phyloP scores from a whole-genome alignment of 2,113 vertebrate species.

The Oriolus oriolus region DNA sequence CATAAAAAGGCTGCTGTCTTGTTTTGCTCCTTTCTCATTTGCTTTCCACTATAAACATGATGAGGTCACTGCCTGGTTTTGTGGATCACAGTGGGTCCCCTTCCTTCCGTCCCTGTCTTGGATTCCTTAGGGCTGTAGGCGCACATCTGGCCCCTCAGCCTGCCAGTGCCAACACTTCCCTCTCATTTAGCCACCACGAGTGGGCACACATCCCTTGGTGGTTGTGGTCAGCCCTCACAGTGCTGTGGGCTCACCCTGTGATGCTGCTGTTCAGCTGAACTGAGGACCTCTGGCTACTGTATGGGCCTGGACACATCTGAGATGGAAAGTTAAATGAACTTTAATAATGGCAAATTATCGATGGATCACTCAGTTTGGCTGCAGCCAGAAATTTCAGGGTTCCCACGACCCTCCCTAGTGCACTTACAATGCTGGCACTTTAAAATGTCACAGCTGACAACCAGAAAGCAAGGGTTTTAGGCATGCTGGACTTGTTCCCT shows the following conservation, averaged over 20 bases:
- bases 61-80: slow-evolving; percentile 43
- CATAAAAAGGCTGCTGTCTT: background rate
- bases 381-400: slow-evolving; percentile 12
- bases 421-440: background rate
- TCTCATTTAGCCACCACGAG: background rate
- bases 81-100: background rate
- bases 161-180: background rate
- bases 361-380: background rate
- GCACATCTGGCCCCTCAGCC: background rate
- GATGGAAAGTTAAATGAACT: background rate
- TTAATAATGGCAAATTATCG: background rate
- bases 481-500: background rate
- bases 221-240: background rate
- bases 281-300: background rate
- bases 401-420: background rate
- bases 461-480: background rate
- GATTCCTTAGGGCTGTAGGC: background rate
- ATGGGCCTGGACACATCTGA: background rate
- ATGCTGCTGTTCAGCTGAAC: background rate
- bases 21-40: background rate
- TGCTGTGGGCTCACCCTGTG: background rate
- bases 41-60: background rate
- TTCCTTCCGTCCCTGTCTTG: slow-evolving; percentile 18
- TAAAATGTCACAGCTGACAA: slow-evolving; percentile 3
- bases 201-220: background rate